These are phyloP conservation scores for Cariama cristata DNA, from an alignment of 2,113 vertebrate species.

Conservation along the genomic window DNA sequence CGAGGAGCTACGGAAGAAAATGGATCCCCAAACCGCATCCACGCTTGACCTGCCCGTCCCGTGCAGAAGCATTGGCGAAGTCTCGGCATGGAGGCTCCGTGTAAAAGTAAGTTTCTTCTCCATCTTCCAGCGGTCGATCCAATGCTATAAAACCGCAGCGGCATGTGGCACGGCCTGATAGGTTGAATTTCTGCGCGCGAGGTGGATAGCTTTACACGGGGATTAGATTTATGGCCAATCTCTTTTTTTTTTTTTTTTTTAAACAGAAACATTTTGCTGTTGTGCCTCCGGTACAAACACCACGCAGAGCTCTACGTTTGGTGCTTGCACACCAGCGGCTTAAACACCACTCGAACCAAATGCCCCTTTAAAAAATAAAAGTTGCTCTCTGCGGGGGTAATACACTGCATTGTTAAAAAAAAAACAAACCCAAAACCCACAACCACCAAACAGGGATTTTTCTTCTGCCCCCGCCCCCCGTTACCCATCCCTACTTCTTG, in stretches of 20 bases:
- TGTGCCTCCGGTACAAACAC: neutral
- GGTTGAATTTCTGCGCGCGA: neutral
- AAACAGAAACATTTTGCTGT: neutral
- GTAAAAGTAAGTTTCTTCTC: neutral
- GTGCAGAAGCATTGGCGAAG: neutral
- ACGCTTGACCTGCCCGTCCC: neutral
- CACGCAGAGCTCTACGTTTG: neutral
- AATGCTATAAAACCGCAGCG: neutral
- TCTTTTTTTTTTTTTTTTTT: neutral
- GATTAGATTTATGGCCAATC: conserved; percentile 11
- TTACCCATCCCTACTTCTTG: neutral
- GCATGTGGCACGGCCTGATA: conserved; percentile 15
- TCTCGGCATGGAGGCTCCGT: neutral
- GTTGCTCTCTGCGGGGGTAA: neutral
- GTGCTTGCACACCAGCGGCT: neutral
- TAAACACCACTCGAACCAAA: neutral
- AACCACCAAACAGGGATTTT: neutral
- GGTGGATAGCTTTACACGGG: neutral
- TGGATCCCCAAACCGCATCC: neutral
- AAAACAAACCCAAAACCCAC: neutral
- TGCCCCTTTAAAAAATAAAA: neutral
- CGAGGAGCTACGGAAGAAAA: neutral
- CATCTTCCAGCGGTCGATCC: neutral
- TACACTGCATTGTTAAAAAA: neutral
- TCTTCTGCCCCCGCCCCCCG: no score